Evolutionary conservation across 2,797 vertebrate genomes (phyloP).

Genomic region (Crypturellus tataupa): DNA sequence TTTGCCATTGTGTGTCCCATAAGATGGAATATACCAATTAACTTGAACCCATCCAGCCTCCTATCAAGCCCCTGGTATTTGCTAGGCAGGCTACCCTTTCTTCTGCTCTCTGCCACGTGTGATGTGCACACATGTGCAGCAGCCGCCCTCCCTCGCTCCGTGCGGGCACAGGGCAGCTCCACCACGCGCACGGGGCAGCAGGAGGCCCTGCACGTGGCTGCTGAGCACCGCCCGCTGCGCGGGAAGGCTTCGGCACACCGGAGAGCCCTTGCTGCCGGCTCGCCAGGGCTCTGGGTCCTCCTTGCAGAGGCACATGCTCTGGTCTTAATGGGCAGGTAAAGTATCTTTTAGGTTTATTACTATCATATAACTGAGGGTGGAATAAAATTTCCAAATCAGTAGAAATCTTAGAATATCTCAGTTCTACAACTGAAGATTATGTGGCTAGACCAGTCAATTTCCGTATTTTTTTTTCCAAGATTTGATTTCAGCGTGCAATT

Average conservation of each 20-base stretch:
- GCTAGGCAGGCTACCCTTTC: not conserved
- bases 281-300: not conserved
- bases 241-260: not conserved
- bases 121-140: not conserved
- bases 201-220: not conserved
- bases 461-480: not conserved
- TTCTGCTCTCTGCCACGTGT: not conserved
- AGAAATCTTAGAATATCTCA: not conserved
- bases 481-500: not conserved
- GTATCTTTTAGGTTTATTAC: not conserved
- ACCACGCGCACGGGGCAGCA: rapidly evolving
- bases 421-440: not conserved
- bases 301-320: rapidly evolving
- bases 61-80: not conserved
- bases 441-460: not conserved
- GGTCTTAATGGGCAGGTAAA: not conserved
- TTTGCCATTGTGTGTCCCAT: not conserved
- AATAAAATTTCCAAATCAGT: not conserved
- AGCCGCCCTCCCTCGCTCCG: rapidly evolving
- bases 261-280: not conserved
- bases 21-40: not conserved
- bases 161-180: not conserved
- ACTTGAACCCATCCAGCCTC: not conserved
- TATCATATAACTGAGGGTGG: not conserved
- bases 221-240: not conserved